A percentile compares a stretch with the other conserved stretches of the same genome.
phyloP scores from a whole-genome alignment of 2,888 invertebrate species.

The Dryobotodes eremita region DNA sequence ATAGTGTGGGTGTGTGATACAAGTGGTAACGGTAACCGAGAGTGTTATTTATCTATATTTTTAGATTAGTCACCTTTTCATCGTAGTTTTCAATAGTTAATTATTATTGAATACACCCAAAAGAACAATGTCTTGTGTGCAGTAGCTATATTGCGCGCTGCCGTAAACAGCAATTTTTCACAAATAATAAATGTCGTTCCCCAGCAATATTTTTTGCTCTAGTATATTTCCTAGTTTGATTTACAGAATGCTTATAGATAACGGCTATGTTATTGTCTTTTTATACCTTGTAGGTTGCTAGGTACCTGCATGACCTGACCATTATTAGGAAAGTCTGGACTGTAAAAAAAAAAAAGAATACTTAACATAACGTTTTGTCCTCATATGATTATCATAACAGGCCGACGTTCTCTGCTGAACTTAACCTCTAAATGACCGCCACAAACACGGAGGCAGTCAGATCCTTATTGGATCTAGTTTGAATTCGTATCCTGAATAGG shows the following conservation, averaged over 20 bases:
- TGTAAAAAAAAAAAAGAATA: neutral
- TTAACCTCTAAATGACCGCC: constrained; percentile 2
- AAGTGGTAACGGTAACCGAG: constrained; percentile 41
- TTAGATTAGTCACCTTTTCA: neutral
- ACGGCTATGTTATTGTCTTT: neutral
- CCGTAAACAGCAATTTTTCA: no score
- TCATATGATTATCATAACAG: neutral
- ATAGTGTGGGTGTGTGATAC: constrained; percentile 47
- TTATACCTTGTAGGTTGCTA: neutral
- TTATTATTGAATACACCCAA: neutral
- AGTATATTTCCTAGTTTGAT: neutral
- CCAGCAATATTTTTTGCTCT: no score
- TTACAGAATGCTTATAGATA: no score
- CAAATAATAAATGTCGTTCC: neutral
- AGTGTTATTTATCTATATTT: neutral
- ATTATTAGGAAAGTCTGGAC: neutral
- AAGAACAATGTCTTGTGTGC: neutral
- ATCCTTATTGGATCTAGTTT: constrained; percentile 9
- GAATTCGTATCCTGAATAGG: no score
- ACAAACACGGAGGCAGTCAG: neutral
- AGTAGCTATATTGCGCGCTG: neutral
- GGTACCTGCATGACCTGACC: neutral
- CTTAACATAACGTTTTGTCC: neutral
- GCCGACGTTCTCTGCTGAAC: constrained; percentile 17
- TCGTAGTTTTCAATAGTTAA: neutral